Evolutionary conservation across 2,888 invertebrate genomes (phyloP).

Genomic region (Penaeus monodon): DNA sequence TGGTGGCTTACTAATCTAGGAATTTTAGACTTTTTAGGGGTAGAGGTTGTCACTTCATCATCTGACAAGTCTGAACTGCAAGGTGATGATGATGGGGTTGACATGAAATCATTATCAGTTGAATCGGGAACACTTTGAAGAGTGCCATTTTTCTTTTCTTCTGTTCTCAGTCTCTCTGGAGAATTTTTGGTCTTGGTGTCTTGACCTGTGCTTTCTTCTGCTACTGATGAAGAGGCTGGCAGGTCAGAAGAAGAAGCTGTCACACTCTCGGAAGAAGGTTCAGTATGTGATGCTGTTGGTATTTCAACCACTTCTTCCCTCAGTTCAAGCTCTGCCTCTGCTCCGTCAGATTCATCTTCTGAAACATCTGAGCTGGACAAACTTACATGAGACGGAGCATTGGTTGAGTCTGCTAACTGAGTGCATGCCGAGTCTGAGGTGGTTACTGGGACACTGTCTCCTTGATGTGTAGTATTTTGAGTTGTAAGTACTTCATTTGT

Average conservation of each 20-base stretch:
- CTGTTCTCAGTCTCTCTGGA: no score
- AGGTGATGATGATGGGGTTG: constrained; percentile 6
- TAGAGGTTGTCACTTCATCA: constrained; percentile 30
- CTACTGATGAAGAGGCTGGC: neutral
- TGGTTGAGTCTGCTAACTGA: neutral
- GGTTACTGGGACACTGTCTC: neutral
- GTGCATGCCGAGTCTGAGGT: neutral
- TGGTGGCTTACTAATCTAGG: constrained; percentile 37
- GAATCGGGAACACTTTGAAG: constrained; percentile 12
- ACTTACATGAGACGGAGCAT: neutral
- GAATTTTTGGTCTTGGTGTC: no score
- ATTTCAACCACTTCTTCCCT: constrained; percentile 23
- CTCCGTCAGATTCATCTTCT: constrained; percentile 43
- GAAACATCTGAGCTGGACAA: constrained; percentile 13
- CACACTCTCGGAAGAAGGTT: neutral
- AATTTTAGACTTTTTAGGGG: constrained; percentile 50
- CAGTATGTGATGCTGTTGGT: constrained; percentile 8
- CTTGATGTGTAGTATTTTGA: neutral
- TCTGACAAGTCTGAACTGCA: constrained; percentile 36
- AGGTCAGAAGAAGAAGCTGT: neutral
- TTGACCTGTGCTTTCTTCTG: neutral
- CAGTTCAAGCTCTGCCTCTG: constrained; percentile 27
- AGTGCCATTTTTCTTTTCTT: neutral
- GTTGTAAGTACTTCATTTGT: neutral
- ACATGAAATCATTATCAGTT: neutral